Evolutionary conservation across 1,140 invertebrate species (phyloP), one percentile per base, ranked within the genome.

Genomic region (Ericerus pela): DNA sequence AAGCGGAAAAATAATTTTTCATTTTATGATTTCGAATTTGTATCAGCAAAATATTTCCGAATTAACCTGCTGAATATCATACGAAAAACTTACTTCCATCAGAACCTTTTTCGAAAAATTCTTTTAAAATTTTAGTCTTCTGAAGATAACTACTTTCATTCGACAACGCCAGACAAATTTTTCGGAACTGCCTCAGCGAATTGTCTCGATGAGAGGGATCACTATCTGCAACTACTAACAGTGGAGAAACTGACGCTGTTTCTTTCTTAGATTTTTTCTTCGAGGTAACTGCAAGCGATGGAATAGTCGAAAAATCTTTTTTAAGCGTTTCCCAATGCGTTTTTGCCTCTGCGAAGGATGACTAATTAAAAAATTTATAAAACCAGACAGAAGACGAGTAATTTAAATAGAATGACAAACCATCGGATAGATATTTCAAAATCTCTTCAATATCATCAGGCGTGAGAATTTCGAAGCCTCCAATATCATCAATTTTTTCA

Each of bases 111-210:
- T 68, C 75, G 52, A 91, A 80, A 60, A 85, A 79, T 38, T 77
- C 72, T 37, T 78, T 75, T 0, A 94, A 71, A 43, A 84, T 76
- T 6, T 79, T 76, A 0, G 85, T 91, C 72, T 95, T 96, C 10
- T 78, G 80, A 11, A 79, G 78, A 64, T 94, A 92, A 43, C 86
- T 85, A 64, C 78, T 76, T 24, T 82, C 79, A 20, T 79, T 78
- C 0, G 85, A 76, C 36, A 95, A 77, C 59, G 82, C 76, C 51
- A 79, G 77, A 70, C 89, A 90, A 10, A 95, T 65, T 22, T 75
- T 73, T 59, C 81, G 73, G 69, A 93, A 95, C 62, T 84, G 79
- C 38, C 78, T 73, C 67, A 95, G 88, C 41, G 76, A 75, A 63
- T 86, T 75, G 68, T 88, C 85, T 54, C 78, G 76, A 54, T 66